Evolutionary conservation across 2,888 invertebrate species (phyloP).

Genomic region (Polydrusus pterygomalis): DNA sequence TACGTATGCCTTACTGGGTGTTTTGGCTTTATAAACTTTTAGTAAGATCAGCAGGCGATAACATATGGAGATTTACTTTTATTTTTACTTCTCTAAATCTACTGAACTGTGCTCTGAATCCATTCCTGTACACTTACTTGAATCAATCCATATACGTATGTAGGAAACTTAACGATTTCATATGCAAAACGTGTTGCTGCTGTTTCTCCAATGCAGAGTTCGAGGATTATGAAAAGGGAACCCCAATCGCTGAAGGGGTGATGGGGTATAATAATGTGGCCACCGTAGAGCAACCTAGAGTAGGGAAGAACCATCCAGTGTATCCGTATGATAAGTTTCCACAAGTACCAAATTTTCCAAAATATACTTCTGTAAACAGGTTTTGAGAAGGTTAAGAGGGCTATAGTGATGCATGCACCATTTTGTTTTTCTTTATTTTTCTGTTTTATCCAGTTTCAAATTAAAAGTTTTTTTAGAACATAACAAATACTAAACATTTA

Average conservation of each 20-base stretch:
- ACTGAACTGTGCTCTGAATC: slow-evolving; percentile 75
- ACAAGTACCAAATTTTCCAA: slow-evolving; percentile 45
- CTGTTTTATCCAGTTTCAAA: no score
- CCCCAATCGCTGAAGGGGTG: slow-evolving; percentile 38
- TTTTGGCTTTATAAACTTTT: slow-evolving; percentile 72
- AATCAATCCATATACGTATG: slow-evolving; percentile 72
- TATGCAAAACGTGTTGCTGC: slow-evolving; percentile 68
- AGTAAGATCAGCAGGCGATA: slow-evolving; percentile 60
- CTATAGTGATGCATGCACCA: no score
- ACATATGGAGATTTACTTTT: slow-evolving; percentile 73
- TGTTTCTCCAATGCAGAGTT: slow-evolving; percentile 68
- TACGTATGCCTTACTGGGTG: slow-evolving; percentile 74
- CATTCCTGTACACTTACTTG: slow-evolving; percentile 77
- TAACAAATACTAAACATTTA: no score
- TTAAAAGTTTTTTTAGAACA: no score
- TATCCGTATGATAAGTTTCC: slow-evolving; percentile 33
- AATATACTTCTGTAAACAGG: slow-evolving; percentile 42
- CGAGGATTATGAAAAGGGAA: slow-evolving; percentile 67
- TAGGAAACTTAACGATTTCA: slow-evolving; percentile 64
- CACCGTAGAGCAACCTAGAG: slow-evolving; percentile 5
- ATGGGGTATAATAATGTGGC: slow-evolving; percentile 34
- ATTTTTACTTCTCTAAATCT: slow-evolving; percentile 74
- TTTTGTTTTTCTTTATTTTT: no score
- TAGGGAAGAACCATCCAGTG: background rate
- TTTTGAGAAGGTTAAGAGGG: slow-evolving; percentile 20